A percentile compares a stretch with the other conserved stretches of the same genome.
phyloP scores from a whole-genome alignment of 2,888 invertebrate species.

The Drosophila anomalata region DNA sequence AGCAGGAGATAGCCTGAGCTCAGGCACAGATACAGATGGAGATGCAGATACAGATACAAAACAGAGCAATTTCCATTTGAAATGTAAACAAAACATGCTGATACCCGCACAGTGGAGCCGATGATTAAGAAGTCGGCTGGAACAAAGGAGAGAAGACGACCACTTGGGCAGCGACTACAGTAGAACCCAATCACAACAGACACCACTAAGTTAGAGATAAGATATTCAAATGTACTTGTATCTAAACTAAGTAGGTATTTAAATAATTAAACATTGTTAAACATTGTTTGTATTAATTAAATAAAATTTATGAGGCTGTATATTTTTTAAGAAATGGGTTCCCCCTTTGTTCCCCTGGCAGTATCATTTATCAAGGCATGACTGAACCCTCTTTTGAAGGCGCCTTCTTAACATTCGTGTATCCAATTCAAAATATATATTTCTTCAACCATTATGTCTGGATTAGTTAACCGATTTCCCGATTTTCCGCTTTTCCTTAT shows the following conservation, averaged over 20 bases:
- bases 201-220: background rate
- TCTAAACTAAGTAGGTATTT: no score
- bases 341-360: no score
- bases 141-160: conserved; percentile 49
- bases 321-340: no score
- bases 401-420: background rate
- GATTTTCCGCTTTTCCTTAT: conserved; percentile 9
- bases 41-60: conserved; percentile 17
- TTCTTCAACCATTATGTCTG: conserved; percentile 44
- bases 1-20: conserved; percentile 30
- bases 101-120: conserved; percentile 60
- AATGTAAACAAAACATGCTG: conserved; percentile 70
- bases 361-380: background rate
- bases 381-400: background rate
- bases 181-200: conserved; percentile 27
- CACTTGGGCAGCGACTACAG: conserved; percentile 53
- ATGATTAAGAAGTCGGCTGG: conserved; percentile 27
- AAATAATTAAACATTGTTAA: no score
- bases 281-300: no score
- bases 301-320: no score
- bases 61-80: conserved; percentile 66
- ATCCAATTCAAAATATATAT: background rate
- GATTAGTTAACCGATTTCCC: conserved; percentile 60
- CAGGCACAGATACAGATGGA: conserved; percentile 10
- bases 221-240: background rate